Conservation (phyloP, 2,797 vertebrate genomes). For the Lerista edwardsae region DNA sequence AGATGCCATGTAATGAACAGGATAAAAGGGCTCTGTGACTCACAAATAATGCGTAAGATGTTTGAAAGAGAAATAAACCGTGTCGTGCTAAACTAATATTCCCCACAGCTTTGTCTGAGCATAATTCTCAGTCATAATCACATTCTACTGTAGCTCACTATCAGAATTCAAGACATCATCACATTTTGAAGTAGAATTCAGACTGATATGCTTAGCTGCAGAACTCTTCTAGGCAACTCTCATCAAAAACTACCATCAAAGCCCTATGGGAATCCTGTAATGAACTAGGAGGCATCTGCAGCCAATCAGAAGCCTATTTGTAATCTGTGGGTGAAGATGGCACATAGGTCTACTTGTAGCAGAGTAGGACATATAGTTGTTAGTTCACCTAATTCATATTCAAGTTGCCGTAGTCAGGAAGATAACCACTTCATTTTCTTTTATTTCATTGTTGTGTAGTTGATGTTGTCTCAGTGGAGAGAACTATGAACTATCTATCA, state of each 20-base stretch:
- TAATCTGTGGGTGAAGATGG: constrained; percentile 30
- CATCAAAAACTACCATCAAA: neutral
- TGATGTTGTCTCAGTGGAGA: neutral
- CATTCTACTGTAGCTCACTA: neutral
- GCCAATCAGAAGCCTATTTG: neutral
- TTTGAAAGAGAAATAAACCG: no score
- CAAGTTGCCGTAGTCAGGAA: neutral
- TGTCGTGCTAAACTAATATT: no score
- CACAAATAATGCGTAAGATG: no score
- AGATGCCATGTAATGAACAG: neutral
- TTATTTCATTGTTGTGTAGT: neutral
- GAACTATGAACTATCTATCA: no score
- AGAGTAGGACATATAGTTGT: neutral
- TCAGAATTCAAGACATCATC: neutral
- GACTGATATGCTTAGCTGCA: neutral
- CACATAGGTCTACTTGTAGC: constrained; percentile 1
- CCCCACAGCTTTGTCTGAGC: neutral
- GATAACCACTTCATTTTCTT: neutral
- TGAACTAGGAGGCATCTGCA: neutral
- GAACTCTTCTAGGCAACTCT: neutral
- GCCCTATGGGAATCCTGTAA: neutral
- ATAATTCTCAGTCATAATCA: neutral
- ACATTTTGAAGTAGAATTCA: neutral
- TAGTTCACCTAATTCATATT: neutral
- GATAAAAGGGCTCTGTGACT: no score